These are phyloP conservation scores for Erpobdella octoculata DNA, from an alignment of 2,888 invertebrate species.

Conservation along the genomic window DNA sequence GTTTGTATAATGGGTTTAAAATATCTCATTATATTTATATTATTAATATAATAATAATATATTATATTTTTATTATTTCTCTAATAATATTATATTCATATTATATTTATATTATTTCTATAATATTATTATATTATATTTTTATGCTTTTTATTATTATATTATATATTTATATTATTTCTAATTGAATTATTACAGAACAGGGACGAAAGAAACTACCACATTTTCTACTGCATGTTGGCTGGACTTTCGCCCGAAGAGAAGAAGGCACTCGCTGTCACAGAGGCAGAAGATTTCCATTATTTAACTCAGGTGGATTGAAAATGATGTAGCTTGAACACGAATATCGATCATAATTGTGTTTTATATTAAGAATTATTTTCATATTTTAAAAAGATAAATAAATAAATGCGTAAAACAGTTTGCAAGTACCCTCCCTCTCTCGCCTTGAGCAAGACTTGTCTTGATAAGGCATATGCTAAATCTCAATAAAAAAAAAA, in stretches of 20 bases:
- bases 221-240: constrained; percentile 86
- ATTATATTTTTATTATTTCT: no score
- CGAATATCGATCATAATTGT: no score
- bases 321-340: no score
- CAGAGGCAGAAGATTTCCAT: constrained; percentile 79
- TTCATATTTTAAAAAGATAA: not conserved
- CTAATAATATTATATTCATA: no score
- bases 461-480: no score
- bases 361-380: not conserved
- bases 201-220: constrained; percentile 90
- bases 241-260: constrained; percentile 86
- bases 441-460: no score
- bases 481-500: no score
- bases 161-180: not conserved
- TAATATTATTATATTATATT: not conserved
- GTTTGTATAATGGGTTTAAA: no score
- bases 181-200: constrained; percentile 54
- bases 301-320: constrained; percentile 65
- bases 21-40: no score
- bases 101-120: not conserved
- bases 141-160: not conserved
- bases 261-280: constrained; percentile 78
- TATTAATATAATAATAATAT: no score
- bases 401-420: not conserved
- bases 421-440: no score